Conservation (phyloP, 2,888 invertebrate genomes). For the Drosophila demipolita region DNA sequence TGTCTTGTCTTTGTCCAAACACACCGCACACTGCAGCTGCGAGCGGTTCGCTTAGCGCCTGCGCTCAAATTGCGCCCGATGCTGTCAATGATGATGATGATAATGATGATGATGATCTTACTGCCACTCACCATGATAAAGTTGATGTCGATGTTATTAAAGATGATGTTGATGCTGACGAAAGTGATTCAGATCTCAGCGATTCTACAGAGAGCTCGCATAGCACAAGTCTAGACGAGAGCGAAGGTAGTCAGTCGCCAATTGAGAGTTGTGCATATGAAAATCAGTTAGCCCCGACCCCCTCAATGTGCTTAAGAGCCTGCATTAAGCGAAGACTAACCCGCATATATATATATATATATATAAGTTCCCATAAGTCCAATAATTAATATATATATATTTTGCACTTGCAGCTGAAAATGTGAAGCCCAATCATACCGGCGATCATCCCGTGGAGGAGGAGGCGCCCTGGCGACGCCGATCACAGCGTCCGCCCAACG, state of each 20-base stretch:
- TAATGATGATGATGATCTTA: constrained; percentile 29
- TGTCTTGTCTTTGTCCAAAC: constrained; percentile 70
- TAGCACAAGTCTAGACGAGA: constrained; percentile 84
- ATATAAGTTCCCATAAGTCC: not conserved
- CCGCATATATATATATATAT: constrained; percentile 1
- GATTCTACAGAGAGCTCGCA: constrained; percentile 85
- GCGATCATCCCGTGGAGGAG: constrained; percentile 86
- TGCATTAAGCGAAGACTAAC: constrained; percentile 57
- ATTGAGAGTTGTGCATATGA: constrained; percentile 32
- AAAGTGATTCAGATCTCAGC: constrained; percentile 86
- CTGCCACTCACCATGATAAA: constrained; percentile 16
- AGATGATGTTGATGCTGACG: constrained; percentile 73
- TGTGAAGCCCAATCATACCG: constrained; percentile 74
- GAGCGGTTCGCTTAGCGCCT: constrained; percentile 54
- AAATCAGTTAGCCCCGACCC: constrained; percentile 23
- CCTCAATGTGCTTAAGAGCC: constrained; percentile 36
- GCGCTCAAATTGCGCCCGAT: constrained; percentile 19
- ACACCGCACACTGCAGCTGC: constrained; percentile 76
- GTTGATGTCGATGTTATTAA: constrained; percentile 25
- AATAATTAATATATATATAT: constrained; percentile 9
- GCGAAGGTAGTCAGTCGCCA: constrained; percentile 75
- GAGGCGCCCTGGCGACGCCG: constrained; percentile 89
- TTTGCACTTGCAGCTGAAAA: constrained; percentile 65
- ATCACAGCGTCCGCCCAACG: constrained; percentile 86
- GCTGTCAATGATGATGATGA: constrained; percentile 30